Base-by-base conservation (phyloP, 2,113 vertebrate species). In the Notarius quadriscutis region DNA sequence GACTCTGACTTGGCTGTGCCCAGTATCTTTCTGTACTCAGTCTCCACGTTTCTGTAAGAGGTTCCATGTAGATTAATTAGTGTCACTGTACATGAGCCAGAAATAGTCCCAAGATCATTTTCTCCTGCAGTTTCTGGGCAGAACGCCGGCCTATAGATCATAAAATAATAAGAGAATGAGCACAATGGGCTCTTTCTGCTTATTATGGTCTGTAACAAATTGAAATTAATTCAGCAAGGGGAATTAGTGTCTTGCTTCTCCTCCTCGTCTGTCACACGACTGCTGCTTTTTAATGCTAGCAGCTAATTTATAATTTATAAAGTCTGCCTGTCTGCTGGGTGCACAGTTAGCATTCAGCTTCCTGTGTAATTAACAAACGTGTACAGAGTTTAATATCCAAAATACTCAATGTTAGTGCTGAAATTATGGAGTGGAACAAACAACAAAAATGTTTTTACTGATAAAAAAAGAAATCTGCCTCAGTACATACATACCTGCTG, bases 161-260 rank as follows among this genome's bases (percentile, higher is more conserved):
- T 84, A 84, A 84, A 87, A 87, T 20, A 71, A 48, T 62, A 80
- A 74, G 34, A 65, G 79, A 74, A 30, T 6, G 48, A 87, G 82
- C 58, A 87, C 57, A 69, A 22, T 67, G 30, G 15, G 25, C 53
- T 81, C 53, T 57, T 55, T 82, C 81, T 67, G 57, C 22, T 53
- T 65, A 62, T 72, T 78, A 84, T 27, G 63, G 60, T 53, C 65
- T 53, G n/a, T 53, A 89, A 81, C 65, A 84, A 87, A 88, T 72
- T 84, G n/a, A 87, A 89, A 55, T 82, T 79, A 71, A 80, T 84
- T 83, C 75, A 87, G 69, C 5, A 51, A 67, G 48, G 27, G 71
- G 69, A 41, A 34, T 80, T 80, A 34, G 18, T 80, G 78, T 80
- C 78, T 53, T 60, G 0, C 27, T 0, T 51, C 79, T 58, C 18